Evolutionary conservation across 2,113 vertebrate species (phyloP), one percentile per base, ranked within the genome.

Genomic region (Leiothrix lutea): DNA sequence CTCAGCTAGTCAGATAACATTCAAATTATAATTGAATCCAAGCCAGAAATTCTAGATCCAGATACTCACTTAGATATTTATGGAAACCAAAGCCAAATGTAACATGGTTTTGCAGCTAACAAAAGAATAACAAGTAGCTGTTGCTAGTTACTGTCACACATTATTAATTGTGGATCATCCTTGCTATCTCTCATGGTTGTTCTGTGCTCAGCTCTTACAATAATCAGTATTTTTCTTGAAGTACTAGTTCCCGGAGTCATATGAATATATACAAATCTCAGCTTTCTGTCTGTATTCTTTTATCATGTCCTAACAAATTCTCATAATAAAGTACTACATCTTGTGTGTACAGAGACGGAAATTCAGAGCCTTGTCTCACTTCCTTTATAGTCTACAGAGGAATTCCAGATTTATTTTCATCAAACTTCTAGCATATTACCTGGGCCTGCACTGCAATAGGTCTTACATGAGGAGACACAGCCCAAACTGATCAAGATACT

Each of bases 61-160:
- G 91, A 80, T 92, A 88, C 47, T 60, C 72, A 80, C 47, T 58
- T 83, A 75, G 83, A 57, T 97, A 87, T 89, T 91, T 94, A 87
- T 45, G 31, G 69, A 91, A 95, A 87, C n/a, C 16, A 67, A 91
- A 92, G 85, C 86, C 91, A 85, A 96, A 91, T 94, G 69, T 89
- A 94, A 45, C 65, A 75, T 45, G 23, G 61, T 67, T 92, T 95
- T 29, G 26, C 28, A 60, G 60, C 80, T 89, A 89, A 72, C 44
- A 91, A 80, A 93, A 90, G 87, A 83, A 86, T 56, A 93, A 80
- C 82, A 95, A 94, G 67, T 85, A 97, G 86, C 77, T 95, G 60
- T 74, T 94, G 60, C 57, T 90, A 73, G 90, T 93, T 94, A 75
- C 50, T 38, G 60, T 91, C 86, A 69, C 26, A 56, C 26, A 71